These are phyloP conservation scores for Neomorphus geoffroyi DNA, from an alignment of 2,797 vertebrate species.

Conservation along the genomic window DNA sequence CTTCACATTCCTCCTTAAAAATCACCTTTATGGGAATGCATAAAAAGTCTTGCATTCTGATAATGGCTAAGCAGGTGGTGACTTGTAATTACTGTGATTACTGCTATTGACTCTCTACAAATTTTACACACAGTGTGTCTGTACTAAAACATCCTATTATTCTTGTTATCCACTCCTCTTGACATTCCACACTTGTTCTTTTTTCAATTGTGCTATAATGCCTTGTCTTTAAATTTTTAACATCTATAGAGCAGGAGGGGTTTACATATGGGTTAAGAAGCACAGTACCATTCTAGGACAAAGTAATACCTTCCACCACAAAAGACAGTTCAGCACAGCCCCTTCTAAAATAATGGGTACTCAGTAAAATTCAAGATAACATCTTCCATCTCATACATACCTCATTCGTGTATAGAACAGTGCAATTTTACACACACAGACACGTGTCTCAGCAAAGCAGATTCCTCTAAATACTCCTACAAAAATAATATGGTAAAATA, in stretches of 20 bases:
- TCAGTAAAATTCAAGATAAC: not conserved
- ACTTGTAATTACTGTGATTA: slow-evolving; percentile 13
- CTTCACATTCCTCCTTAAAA: not conserved
- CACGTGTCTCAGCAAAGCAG: not conserved
- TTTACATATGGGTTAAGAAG: not conserved
- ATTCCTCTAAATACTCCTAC: not conserved
- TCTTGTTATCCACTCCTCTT: not conserved
- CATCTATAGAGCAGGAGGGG: not conserved
- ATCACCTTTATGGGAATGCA: not conserved
- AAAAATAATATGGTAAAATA: not conserved
- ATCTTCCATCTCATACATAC: not conserved
- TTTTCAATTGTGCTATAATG: not conserved
- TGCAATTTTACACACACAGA: not conserved
- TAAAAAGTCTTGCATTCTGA: not conserved
- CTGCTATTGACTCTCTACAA: not conserved
- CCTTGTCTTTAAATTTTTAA: not conserved
- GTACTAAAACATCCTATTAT: not conserved
- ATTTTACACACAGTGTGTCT: not conserved
- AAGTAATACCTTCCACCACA: not conserved
- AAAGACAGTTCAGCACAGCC: not conserved
- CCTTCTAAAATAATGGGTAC: not conserved
- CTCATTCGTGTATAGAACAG: not conserved
- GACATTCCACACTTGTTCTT: not conserved
- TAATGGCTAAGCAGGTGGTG: not conserved
- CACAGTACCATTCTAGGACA: not conserved